phyloP scores from a whole-genome alignment of 1,140 invertebrate genomes.

The Lasioglossum albipes region DNA sequence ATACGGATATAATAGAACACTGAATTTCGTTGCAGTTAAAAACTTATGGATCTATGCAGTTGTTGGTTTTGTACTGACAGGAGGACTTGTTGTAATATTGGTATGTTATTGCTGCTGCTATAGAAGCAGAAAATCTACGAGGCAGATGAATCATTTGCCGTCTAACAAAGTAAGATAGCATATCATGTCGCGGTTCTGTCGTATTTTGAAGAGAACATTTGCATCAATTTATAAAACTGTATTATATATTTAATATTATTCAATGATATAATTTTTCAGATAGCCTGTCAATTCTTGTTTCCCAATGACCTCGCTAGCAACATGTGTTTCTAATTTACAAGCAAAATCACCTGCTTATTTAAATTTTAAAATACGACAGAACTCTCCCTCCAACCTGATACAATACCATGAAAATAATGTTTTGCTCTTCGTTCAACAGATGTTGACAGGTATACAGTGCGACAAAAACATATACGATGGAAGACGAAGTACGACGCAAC shows the following conservation, averaged over 20 bases:
- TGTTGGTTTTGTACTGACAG: slow-evolving; percentile 79
- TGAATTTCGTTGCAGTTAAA: slow-evolving; percentile 71
- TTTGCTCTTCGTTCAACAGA: slow-evolving; percentile 53
- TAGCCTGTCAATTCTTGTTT: too few relatives aligned
- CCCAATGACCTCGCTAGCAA: too few relatives aligned
- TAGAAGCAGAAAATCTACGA: slow-evolving; percentile 71
- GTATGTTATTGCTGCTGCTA: slow-evolving; percentile 78
- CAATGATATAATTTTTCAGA: too few relatives aligned
- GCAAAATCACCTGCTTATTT: too few relatives aligned
- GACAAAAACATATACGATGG: slow-evolving; percentile 89
- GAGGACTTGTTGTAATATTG: slow-evolving; percentile 78
- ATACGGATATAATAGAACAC: not conserved
- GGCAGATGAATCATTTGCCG: slow-evolving; percentile 75
- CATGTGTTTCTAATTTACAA: too few relatives aligned
- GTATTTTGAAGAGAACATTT: not conserved
- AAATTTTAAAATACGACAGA: too few relatives aligned
- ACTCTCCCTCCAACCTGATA: not conserved
- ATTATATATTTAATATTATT: too few relatives aligned
- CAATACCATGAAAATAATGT: slow-evolving; percentile 10
- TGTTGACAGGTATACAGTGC: slow-evolving; percentile 76
- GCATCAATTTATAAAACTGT: too few relatives aligned
- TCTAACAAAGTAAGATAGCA: slow-evolving; percentile 72
- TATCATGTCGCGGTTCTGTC: slow-evolving; percentile 6
- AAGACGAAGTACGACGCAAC: slow-evolving; percentile 82
- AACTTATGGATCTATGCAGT: slow-evolving; percentile 82